Percentiles rank a stretch among this genome's conserved stretches.
phyloP scores from a whole-genome alignment of 2,888 invertebrate species.

The Pyrrhopygopsis socrates region DNA sequence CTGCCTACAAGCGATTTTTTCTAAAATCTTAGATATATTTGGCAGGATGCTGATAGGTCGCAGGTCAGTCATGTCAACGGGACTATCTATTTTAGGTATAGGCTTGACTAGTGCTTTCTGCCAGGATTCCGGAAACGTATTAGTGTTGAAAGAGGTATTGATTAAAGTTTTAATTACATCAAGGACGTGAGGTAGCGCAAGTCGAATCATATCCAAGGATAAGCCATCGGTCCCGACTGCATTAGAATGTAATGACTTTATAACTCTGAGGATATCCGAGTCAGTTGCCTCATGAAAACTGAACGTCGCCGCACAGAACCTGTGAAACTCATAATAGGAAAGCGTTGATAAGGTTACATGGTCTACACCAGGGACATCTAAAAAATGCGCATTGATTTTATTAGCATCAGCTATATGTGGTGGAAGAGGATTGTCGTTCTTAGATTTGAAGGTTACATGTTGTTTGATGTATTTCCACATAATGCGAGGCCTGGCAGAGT shows the following conservation, averaged over 20 bases:
- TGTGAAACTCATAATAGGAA: slow-evolving; percentile 37
- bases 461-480: background rate
- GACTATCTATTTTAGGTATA: slow-evolving; percentile 52
- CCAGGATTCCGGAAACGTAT: slow-evolving; percentile 49
- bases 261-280: slow-evolving; percentile 23
- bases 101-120: slow-evolving; percentile 52
- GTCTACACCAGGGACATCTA: slow-evolving; percentile 18
- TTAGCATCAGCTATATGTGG: background rate
- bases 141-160: slow-evolving; percentile 29
- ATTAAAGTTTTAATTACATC: background rate
- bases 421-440: background rate
- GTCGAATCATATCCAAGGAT: slow-evolving; percentile 36
- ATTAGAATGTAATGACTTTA: slow-evolving; percentile 48
- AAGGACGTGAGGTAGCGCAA: slow-evolving; percentile 8
- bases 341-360: slow-evolving; percentile 11
- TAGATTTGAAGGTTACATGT: background rate
- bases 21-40: slow-evolving; percentile 60
- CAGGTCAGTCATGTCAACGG: slow-evolving; percentile 51
- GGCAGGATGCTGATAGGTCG: slow-evolving; percentile 64
- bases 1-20: slow-evolving; percentile 68
- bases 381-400: slow-evolving; percentile 31
- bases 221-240: slow-evolving; percentile 42
- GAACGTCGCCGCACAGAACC: slow-evolving; percentile 26
- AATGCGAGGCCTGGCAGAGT: background rate
- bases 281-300: slow-evolving; percentile 32